Evolutionary conservation across 2,797 vertebrate genomes (phyloP).

Genomic region (Sebastes flavidus): DNA sequence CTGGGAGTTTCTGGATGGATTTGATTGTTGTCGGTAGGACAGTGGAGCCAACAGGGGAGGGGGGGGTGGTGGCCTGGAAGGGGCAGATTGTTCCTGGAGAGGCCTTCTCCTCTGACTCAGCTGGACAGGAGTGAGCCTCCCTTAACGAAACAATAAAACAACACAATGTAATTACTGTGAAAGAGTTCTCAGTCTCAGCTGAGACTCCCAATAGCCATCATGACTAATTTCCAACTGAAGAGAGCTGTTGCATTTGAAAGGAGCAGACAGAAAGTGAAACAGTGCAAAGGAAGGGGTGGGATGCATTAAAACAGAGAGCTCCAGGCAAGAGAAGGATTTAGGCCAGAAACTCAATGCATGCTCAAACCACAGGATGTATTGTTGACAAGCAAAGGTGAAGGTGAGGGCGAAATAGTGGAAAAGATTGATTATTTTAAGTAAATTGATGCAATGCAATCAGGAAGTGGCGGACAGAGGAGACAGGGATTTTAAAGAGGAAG

Average conservation of each 20-base stretch:
- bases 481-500: neutral
- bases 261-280: neutral
- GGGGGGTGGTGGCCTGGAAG: neutral
- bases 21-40: neutral
- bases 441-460: neutral
- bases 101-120: slow-evolving; percentile 44
- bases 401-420: neutral
- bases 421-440: neutral
- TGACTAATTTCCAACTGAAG: slow-evolving; percentile 50
- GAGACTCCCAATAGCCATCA: neutral
- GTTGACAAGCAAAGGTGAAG: neutral
- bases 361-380: neutral
- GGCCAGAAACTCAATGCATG: neutral
- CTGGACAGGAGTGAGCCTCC: slow-evolving; percentile 33
- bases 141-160: slow-evolving; percentile 26
- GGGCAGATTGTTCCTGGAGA: slow-evolving; percentile 37
- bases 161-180: slow-evolving; percentile 42
- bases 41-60: neutral
- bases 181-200: slow-evolving; percentile 15
- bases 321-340: slow-evolving; percentile 10
- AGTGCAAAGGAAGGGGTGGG: neutral
- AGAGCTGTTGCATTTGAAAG: slow-evolving; percentile 49
- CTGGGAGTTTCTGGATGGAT: neutral
- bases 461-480: neutral
- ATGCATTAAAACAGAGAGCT: neutral